Evolutionary conservation across 2,797 vertebrate genomes (phyloP).

Genomic region (Cyclura pinguis): DNA sequence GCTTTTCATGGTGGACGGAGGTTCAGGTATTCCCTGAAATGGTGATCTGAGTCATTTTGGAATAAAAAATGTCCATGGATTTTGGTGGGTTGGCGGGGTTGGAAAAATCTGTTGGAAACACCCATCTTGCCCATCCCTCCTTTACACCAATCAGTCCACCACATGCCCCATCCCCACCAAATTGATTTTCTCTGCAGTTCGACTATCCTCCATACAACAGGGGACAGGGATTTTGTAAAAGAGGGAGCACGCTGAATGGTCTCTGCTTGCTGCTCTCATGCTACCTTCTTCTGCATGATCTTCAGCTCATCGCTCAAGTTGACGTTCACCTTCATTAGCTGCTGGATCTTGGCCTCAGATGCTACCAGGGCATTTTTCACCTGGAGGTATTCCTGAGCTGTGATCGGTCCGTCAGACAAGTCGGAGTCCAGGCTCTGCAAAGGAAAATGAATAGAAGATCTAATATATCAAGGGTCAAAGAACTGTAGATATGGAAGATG

Average conservation of each 20-base stretch:
- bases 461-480: too few relatives aligned
- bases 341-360: slow-evolving; percentile 96
- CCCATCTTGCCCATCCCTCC: neutral
- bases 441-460: neutral
- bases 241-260: neutral
- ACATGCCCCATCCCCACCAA: too few relatives aligned
- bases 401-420: slow-evolving; percentile 91
- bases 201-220: neutral
- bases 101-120: neutral
- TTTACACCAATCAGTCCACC: neutral
- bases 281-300: slow-evolving; percentile 99
- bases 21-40: too few relatives aligned
- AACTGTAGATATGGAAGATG: too few relatives aligned
- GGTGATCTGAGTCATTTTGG: too few relatives aligned
- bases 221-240: neutral
- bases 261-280: slow-evolving; percentile 61
- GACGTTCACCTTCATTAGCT: slow-evolving; percentile 96
- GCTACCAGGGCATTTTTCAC: slow-evolving; percentile 93
- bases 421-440: slow-evolving; percentile 94
- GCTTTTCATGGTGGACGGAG: too few relatives aligned
- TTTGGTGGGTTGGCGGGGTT: too few relatives aligned
- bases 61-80: too few relatives aligned
- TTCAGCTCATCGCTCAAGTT: slow-evolving; percentile 96
- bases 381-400: slow-evolving; percentile 94
- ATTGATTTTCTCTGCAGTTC: neutral